Percentiles rank a stretch among this genome's conserved stretches.
These are phyloP conservation scores for Centropus bengalensis DNA, from an alignment of 2,113 vertebrate genomes.

Conservation along the genomic window DNA sequence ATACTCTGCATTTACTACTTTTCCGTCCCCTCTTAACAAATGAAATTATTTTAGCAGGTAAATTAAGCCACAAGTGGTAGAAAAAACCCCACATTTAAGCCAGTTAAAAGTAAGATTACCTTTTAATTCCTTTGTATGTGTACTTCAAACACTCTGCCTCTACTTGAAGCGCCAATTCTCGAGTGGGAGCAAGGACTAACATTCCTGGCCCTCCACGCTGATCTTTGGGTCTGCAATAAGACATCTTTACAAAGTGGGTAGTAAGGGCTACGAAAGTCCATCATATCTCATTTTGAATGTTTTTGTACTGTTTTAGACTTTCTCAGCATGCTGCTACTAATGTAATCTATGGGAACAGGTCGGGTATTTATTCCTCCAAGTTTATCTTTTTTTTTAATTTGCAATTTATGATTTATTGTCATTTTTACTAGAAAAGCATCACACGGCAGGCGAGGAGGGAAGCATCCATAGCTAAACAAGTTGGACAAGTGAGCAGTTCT, in stretches of 20 bases:
- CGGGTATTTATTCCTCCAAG: background rate
- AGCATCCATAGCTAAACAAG: background rate
- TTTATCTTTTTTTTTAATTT: background rate
- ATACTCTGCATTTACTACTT: background rate
- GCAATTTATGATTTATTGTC: background rate
- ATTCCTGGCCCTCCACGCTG: slow-evolving; percentile 89
- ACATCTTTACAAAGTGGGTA: background rate
- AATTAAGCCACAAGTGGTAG: background rate
- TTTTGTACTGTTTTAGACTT: background rate
- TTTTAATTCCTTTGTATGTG: slow-evolving; percentile 88
- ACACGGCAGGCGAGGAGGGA: background rate
- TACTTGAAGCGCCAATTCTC: slow-evolving; percentile 94
- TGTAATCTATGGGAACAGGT: background rate
- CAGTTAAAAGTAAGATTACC: slow-evolving; percentile 71
- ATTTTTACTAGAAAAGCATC: background rate
- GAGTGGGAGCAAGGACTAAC: slow-evolving; percentile 93
- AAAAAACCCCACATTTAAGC: background rate
- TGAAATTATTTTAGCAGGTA: background rate
- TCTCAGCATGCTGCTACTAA: background rate
- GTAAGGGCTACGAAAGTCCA: background rate
- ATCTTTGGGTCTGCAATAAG: slow-evolving; percentile 76
- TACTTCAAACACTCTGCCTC: slow-evolving; percentile 93
- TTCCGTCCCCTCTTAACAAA: background rate
- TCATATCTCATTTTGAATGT: background rate
- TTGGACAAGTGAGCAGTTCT: slow-evolving; percentile 46